Conservation (phyloP, 2,113 vertebrate genomes). For the Tapirus terrestris region DNA sequence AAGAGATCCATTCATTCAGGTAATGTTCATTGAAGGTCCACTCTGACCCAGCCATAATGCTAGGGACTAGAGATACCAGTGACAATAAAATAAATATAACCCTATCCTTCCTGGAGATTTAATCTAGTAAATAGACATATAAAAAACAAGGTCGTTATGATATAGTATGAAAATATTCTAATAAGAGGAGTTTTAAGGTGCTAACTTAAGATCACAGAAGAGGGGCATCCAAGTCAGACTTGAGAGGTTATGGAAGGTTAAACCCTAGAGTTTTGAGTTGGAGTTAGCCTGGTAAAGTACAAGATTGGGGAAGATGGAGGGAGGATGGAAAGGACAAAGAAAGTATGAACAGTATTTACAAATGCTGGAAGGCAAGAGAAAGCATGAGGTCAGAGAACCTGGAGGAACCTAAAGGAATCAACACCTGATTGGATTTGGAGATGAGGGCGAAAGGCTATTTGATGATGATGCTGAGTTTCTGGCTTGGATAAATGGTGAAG, state of each 20-base stretch:
- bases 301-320: neutral
- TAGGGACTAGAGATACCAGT: neutral
- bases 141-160: neutral
- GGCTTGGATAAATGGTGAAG: rapidly evolving
- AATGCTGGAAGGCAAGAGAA: neutral
- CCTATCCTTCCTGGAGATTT: neutral
- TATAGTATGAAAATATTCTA: neutral
- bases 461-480: neutral
- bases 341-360: neutral
- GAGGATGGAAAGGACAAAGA: neutral
- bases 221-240: neutral
- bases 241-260: neutral
- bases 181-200: neutral
- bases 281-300: neutral
- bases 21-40: neutral
- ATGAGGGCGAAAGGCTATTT: neutral
- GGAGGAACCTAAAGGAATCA: neutral
- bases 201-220: neutral
- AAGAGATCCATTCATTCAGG: neutral
- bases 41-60: neutral
- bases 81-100: neutral
- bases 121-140: neutral
- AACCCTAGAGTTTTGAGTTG: neutral
- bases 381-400: neutral
- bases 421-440: neutral